These are phyloP conservation scores for Lasiommata megera DNA, from an alignment of 2,888 invertebrate species.

Conservation along the genomic window DNA sequence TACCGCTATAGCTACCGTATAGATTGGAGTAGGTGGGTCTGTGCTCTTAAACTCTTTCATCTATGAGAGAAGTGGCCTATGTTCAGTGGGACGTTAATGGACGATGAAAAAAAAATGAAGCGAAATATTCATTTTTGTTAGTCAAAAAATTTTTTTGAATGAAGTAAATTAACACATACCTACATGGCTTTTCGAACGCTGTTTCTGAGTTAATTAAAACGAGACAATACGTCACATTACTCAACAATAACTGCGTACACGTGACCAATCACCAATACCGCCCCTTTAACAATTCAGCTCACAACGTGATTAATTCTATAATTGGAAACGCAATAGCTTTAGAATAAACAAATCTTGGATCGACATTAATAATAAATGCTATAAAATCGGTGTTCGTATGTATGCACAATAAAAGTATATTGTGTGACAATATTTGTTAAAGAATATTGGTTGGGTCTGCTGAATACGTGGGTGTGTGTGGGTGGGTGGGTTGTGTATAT, in stretches of 20 bases:
- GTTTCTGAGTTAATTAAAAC: slow-evolving; percentile 3
- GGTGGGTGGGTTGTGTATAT: too few relatives aligned
- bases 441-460: slow-evolving; percentile 1
- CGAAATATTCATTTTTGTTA: too few relatives aligned
- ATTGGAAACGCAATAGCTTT: slow-evolving; percentile 23
- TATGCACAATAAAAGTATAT: slow-evolving; percentile 8
- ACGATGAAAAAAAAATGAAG: too few relatives aligned
- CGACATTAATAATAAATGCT: slow-evolving; percentile 16
- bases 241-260: slow-evolving; percentile 5
- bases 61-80: too few relatives aligned
- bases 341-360: slow-evolving; percentile 23
- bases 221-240: background rate
- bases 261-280: slow-evolving; percentile 9
- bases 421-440: slow-evolving; percentile 17
- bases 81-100: too few relatives aligned
- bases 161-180: too few relatives aligned
- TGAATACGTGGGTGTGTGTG: background rate
- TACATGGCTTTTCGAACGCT: too few relatives aligned
- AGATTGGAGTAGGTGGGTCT: too few relatives aligned
- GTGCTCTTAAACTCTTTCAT: too few relatives aligned
- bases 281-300: slow-evolving; percentile 18
- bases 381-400: slow-evolving; percentile 11
- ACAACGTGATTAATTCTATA: slow-evolving; percentile 23
- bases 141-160: too few relatives aligned
- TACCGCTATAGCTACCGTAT: too few relatives aligned